A percentile compares a stretch with the other conserved stretches of the same genome.
Evolutionary conservation across 1,140 invertebrate species (phyloP).

Genomic region (Calliopsis andreniformis): DNA sequence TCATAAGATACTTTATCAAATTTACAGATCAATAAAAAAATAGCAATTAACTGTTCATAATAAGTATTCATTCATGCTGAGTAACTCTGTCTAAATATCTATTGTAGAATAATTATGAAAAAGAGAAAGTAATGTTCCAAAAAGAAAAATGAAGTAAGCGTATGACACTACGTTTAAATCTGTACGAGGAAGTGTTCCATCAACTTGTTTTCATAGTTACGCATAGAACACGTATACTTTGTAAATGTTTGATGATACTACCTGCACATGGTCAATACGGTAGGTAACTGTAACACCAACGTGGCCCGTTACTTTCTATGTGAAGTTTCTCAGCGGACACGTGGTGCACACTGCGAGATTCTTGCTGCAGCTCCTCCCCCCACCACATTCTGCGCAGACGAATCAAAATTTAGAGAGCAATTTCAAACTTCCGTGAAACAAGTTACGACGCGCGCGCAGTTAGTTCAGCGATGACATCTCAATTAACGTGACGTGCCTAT

Average conservation of each 20-base stretch:
- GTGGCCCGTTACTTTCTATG: constrained; percentile 64
- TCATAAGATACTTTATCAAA: too few relatives aligned
- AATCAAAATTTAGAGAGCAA: constrained; percentile 44
- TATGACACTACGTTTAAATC: neutral
- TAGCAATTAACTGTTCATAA: too few relatives aligned
- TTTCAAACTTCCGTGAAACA: constrained; percentile 19
- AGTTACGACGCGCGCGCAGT: neutral
- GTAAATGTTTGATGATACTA: constrained; percentile 71
- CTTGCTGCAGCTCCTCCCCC: neutral
- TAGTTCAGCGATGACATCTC: constrained; percentile 2
- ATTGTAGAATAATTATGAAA: neutral
- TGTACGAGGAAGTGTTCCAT: neutral
- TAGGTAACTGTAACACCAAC: constrained; percentile 73
- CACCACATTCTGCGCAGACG: constrained; percentile 35
- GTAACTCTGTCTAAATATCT: neutral
- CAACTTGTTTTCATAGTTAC: constrained; percentile 71
- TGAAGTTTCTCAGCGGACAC: constrained; percentile 63
- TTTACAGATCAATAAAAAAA: too few relatives aligned
- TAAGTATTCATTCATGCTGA: neutral
- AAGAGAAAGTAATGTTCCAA: neutral
- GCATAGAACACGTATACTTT: constrained; percentile 76
- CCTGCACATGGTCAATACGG: constrained; percentile 66
- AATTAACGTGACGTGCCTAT: constrained; percentile 8
- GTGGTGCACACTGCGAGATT: constrained; percentile 54
- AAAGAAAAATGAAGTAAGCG: neutral